A percentile compares a stretch with the other conserved stretches of the same genome.
Evolutionary conservation across 2,888 invertebrate genomes (phyloP).

Genomic region (Troglohyphantes excavatus): DNA sequence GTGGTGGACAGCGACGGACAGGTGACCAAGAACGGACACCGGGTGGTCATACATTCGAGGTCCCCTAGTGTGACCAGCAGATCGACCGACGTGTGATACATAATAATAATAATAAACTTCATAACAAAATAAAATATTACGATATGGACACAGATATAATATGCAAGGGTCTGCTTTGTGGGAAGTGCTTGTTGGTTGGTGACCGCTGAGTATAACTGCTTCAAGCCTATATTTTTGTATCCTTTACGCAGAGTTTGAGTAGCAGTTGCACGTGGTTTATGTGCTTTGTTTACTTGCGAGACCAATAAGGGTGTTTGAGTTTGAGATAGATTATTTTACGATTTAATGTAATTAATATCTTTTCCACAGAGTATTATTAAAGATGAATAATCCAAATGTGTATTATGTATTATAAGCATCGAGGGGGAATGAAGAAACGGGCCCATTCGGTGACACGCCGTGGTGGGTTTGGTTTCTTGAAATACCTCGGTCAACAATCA

Average conservation of each 20-base stretch:
- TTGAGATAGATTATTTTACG: slow-evolving; percentile 75
- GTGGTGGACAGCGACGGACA: slow-evolving; percentile 92
- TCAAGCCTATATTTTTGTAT: slow-evolving; percentile 79
- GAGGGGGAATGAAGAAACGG: neutral
- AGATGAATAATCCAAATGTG: neutral
- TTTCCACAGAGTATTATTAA: slow-evolving; percentile 49
- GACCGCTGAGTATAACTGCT: slow-evolving; percentile 77
- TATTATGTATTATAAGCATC: neutral
- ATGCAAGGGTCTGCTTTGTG: slow-evolving; percentile 62
- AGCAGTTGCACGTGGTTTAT: slow-evolving; percentile 73
- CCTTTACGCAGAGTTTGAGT: slow-evolving; percentile 76
- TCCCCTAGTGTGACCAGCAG: slow-evolving; percentile 92
- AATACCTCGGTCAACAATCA: slow-evolving; percentile 74
- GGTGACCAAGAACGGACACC: slow-evolving; percentile 90
- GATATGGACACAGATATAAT: slow-evolving; percentile 36
- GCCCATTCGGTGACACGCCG: slow-evolving; percentile 9
- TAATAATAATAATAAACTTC: neutral
- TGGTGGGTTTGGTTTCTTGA: slow-evolving; percentile 1
- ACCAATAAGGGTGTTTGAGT: slow-evolving; percentile 57
- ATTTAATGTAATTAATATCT: slow-evolving; percentile 50
- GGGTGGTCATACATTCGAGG: slow-evolving; percentile 94
- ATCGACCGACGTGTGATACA: slow-evolving; percentile 90
- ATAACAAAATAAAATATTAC: slow-evolving; percentile 26
- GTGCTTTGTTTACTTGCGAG: slow-evolving; percentile 61
- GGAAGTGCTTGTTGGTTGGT: slow-evolving; percentile 71